A percentile compares a stretch with the other conserved stretches of the same genome.
Evolutionary conservation across 2,797 vertebrate species (phyloP).

Genomic region (Neolamprologus multifasciatus): DNA sequence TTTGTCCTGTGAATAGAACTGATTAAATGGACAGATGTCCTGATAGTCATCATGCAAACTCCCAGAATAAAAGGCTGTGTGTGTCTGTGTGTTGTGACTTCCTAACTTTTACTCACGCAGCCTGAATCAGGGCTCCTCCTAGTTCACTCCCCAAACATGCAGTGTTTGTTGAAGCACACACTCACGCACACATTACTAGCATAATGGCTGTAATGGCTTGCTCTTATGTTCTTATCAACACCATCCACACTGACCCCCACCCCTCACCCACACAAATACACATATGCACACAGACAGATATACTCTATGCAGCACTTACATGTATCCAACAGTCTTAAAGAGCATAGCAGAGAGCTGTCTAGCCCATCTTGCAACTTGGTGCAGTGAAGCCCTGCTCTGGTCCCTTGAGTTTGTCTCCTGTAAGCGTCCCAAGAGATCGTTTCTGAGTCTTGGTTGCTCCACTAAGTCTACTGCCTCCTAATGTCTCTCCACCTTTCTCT

Average conservation of each 20-base stretch:
- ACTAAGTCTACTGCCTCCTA: constrained; percentile 16
- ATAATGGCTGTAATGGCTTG: constrained; percentile 8
- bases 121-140: not conserved
- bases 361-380: not conserved
- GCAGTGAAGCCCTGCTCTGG: constrained; percentile 5
- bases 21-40: constrained; percentile 35
- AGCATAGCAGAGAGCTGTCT: constrained; percentile 4
- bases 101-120: not conserved
- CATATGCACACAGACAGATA: not conserved
- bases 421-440: not conserved
- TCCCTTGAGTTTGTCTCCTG: constrained; percentile 9
- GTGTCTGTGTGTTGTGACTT: not conserved
- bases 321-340: constrained; percentile 13
- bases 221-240: constrained; percentile 32
- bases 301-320: not conserved
- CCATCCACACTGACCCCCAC: constrained; percentile 27
- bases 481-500: constrained; percentile 15
- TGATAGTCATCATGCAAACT: constrained; percentile 15
- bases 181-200: not conserved
- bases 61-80: not conserved
- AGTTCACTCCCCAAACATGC: not conserved
- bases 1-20: constrained; percentile 8
- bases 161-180: not conserved
- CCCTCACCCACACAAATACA: not conserved
- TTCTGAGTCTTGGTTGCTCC: constrained; percentile 20